phyloP scores from a whole-genome alignment of 1,140 invertebrate genomes.

The Pomacea maculata region DNA sequence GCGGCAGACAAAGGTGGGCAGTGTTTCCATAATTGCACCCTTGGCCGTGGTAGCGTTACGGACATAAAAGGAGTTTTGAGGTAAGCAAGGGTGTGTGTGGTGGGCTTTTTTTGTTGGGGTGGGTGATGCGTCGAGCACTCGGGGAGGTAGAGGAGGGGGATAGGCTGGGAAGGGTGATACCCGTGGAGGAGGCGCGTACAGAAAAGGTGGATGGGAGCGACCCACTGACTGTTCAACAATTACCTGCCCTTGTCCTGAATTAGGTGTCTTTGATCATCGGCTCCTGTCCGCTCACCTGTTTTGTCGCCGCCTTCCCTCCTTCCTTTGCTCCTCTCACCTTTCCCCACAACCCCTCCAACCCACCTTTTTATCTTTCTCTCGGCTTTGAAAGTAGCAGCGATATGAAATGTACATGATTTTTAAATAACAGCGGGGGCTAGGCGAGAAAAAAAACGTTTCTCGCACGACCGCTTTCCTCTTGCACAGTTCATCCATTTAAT shows the following conservation, averaged over 20 bases:
- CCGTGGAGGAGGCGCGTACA: too few species aligned
- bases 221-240: not conserved
- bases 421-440: not conserved
- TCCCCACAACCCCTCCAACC: too few species aligned
- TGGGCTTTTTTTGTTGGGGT: not conserved
- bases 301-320: too few species aligned
- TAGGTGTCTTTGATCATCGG: slow-evolving; percentile 1
- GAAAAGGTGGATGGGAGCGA: not conserved
- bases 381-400: not conserved
- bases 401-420: not conserved
- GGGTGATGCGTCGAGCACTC: not conserved
- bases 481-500: not conserved
- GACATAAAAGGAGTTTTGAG: not conserved
- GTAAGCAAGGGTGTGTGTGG: not conserved
- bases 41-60: not conserved
- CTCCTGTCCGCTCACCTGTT: not conserved
- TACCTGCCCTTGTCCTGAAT: not conserved
- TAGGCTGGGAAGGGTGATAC: too few species aligned
- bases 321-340: too few species aligned
- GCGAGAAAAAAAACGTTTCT: not conserved
- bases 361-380: too few species aligned
- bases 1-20: slow-evolving; percentile 12
- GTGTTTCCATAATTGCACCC: slow-evolving; percentile 25
- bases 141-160: not conserved
- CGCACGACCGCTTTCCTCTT: not conserved